Percentiles rank a stretch among this genome's conserved stretches.
phyloP scores from a whole-genome alignment of 2,888 invertebrate genomes.

The Agrenia bidenticulata region DNA sequence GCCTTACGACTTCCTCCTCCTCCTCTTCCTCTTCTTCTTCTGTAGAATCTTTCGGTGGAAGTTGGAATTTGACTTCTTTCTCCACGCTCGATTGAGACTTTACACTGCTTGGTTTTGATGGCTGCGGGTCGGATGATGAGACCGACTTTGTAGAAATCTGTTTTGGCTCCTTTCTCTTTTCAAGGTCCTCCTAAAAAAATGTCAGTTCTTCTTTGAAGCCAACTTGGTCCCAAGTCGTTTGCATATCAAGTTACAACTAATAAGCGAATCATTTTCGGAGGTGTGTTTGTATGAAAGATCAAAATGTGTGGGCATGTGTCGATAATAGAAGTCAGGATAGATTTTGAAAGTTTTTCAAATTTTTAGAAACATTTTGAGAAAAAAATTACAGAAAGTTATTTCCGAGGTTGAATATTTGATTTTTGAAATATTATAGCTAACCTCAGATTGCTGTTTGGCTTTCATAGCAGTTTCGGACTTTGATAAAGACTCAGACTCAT shows the following conservation, averaged over 20 bases:
- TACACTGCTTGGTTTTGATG: background rate
- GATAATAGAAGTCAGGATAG: too few relatives aligned
- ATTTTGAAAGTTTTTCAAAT: too few relatives aligned
- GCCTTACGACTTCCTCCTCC: slow-evolving; percentile 55
- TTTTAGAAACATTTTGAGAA: too few relatives aligned
- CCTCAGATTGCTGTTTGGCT: slow-evolving; percentile 21
- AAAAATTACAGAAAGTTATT: too few relatives aligned
- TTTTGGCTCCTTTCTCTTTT: slow-evolving; percentile 13
- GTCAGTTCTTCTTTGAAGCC: background rate
- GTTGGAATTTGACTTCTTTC: slow-evolving; percentile 47
- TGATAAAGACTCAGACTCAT: slow-evolving; percentile 11
- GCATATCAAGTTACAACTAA: too few relatives aligned
- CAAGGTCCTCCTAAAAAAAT: slow-evolving; percentile 14
- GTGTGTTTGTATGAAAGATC: too few relatives aligned
- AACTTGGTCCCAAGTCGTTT: slow-evolving; percentile 20
- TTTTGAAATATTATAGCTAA: too few relatives aligned
- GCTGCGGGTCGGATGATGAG: slow-evolving; percentile 2
- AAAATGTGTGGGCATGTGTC: too few relatives aligned
- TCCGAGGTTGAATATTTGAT: too few relatives aligned
- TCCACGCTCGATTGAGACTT: slow-evolving; percentile 15
- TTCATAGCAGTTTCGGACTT: slow-evolving; percentile 7
- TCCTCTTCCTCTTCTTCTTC: slow-evolving; percentile 54
- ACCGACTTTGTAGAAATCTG: slow-evolving; percentile 11
- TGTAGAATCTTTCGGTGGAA: slow-evolving; percentile 47
- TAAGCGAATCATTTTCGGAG: too few relatives aligned